phyloP scores from a whole-genome alignment of 2,888 invertebrate genomes.

The Mimachlamys varia region DNA sequence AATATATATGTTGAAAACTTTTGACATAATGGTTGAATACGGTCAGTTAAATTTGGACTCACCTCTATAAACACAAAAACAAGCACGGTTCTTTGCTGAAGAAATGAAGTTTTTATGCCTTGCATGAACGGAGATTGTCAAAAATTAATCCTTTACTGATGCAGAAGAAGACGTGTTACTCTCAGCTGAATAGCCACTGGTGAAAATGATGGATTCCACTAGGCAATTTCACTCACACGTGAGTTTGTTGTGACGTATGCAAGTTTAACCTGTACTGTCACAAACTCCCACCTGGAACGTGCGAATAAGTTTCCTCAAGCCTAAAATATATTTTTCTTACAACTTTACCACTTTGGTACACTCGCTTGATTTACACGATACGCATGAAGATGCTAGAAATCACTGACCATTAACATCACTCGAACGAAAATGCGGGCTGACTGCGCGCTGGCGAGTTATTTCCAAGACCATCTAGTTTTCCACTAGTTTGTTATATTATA shows the following conservation, averaged over 20 bases:
- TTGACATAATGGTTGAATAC: neutral
- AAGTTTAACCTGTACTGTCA: conserved; percentile 22
- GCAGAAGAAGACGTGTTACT: neutral
- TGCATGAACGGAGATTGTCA: conserved; percentile 34
- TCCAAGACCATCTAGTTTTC: conserved; percentile 51
- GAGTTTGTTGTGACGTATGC: neutral
- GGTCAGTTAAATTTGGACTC: neutral
- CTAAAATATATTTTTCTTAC: conserved; percentile 24
- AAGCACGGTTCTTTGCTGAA: neutral
- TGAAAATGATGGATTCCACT: neutral
- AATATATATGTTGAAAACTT: neutral
- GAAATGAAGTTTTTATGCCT: conserved; percentile 20
- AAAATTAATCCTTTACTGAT: conserved; percentile 9
- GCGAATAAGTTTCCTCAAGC: conserved; percentile 31
- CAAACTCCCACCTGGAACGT: conserved; percentile 4
- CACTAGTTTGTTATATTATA: conserved; percentile 53
- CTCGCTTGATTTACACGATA: neutral
- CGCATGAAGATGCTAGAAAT: neutral
- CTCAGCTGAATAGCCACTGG: neutral
- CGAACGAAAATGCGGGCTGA: conserved; percentile 1
- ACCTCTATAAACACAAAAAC: neutral
- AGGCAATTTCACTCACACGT: conserved; percentile 8
- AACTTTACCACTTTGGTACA: conserved; percentile 7
- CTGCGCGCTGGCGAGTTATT: conserved; percentile 38
- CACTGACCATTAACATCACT: neutral